phyloP scores from a whole-genome alignment of 1,140 invertebrate genomes.

The Wasmannia auropunctata region DNA sequence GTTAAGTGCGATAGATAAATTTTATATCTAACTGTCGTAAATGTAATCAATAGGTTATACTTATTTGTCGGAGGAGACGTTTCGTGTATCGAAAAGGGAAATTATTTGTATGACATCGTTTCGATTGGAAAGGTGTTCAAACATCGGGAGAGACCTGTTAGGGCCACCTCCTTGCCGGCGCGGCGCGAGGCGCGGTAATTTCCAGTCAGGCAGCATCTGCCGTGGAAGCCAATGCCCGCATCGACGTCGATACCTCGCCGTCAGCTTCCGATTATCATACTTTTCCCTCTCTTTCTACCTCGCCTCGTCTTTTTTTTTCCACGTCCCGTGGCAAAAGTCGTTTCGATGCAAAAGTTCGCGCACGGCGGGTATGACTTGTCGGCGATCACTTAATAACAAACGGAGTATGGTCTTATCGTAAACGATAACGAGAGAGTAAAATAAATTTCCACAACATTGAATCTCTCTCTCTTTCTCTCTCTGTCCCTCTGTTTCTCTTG shows the following conservation, averaged over 20 bases:
- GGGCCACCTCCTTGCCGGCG: slow-evolving; percentile 12
- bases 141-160: slow-evolving; percentile 26
- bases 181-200: slow-evolving; percentile 30
- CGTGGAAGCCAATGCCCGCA: slow-evolving; percentile 48
- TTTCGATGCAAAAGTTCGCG: slow-evolving; percentile 3
- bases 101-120: neutral
- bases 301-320: slow-evolving; percentile 20
- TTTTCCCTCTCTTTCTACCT: slow-evolving; percentile 44
- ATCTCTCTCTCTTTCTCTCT: neutral
- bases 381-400: neutral
- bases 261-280: slow-evolving; percentile 49
- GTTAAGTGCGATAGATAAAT: neutral
- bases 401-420: neutral
- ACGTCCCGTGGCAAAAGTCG: neutral
- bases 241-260: slow-evolving; percentile 28
- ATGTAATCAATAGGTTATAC: neutral
- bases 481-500: neutral
- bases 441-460: neutral
- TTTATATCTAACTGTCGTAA: slow-evolving; percentile 12
- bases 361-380: neutral
- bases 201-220: slow-evolving; percentile 49
- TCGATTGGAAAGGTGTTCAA: neutral
- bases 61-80: neutral
- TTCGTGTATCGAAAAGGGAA: neutral
- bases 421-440: neutral